Conservation (phyloP, 2,113 vertebrate genomes). For the Protobothrops flavoviridis region DNA sequence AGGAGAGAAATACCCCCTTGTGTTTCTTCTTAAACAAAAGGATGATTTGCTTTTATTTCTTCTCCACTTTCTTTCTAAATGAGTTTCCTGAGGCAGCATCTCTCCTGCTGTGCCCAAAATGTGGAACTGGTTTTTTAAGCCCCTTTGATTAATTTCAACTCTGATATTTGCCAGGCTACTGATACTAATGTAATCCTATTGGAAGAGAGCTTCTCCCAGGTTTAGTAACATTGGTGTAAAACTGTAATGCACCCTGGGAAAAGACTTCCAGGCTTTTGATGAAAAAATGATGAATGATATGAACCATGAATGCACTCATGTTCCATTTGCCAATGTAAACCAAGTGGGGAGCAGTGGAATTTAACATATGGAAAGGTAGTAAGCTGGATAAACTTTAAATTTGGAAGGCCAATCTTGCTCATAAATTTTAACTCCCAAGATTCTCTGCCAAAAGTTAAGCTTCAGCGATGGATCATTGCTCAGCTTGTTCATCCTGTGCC, state of each 20-base stretch:
- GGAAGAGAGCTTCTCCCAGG: conserved; percentile 57
- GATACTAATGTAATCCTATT: conserved; percentile 64
- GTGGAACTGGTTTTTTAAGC: conserved; percentile 56
- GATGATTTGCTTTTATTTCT: conserved; percentile 20
- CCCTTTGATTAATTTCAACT: conserved; percentile 69
- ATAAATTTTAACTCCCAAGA: not conserved
- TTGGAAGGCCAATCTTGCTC: conserved; percentile 3
- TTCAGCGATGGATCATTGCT: not conserved
- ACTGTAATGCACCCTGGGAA: conserved; percentile 52
- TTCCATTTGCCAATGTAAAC: conserved; percentile 45
- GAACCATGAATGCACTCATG: conserved; percentile 40
- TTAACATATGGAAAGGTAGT: conserved; percentile 20
- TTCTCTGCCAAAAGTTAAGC: not conserved
- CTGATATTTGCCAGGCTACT: conserved; percentile 75
- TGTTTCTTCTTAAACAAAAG: not conserved
- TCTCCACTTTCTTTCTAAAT: not conserved
- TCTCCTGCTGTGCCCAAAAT: conserved; percentile 55
- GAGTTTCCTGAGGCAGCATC: conserved; percentile 59
- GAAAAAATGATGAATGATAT: conserved; percentile 72
- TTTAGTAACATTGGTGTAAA: conserved; percentile 57
- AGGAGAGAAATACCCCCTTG: not conserved
- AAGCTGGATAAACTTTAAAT: not conserved
- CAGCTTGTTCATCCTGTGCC: not conserved
- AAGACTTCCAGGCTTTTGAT: conserved; percentile 56
- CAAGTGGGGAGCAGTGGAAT: conserved; percentile 17